phyloP scores from a whole-genome alignment of 2,797 vertebrate species.

The Gobio occitaniae region DNA sequence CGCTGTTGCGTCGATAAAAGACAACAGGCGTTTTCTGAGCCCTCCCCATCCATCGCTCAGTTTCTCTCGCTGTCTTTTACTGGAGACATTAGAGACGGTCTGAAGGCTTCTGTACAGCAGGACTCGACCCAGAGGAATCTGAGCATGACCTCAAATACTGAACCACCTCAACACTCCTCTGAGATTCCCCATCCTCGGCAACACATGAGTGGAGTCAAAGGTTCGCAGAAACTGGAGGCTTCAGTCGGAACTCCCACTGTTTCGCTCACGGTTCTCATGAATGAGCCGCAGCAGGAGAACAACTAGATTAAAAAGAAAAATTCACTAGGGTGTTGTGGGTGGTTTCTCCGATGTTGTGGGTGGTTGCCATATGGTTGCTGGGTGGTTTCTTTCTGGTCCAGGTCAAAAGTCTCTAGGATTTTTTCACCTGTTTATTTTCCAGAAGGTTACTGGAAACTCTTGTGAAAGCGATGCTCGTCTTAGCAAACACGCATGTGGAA shows the following conservation, averaged over 20 bases:
- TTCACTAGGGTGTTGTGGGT: background rate
- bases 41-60: constrained; percentile 8
- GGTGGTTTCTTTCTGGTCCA: background rate
- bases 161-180: background rate
- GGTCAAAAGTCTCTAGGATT: background rate
- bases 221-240: background rate
- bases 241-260: background rate
- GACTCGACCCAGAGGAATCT: constrained; percentile 58
- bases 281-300: background rate
- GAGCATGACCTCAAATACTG: constrained; percentile 69
- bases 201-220: constrained; percentile 21
- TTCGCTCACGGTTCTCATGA: constrained; percentile 8
- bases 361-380: background rate
- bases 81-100: background rate
- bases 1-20: constrained; percentile 43
- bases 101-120: background rate
- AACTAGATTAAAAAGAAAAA: background rate
- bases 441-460: background rate
- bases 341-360: constrained; percentile 2
- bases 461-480: background rate
- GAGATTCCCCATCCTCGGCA: constrained; percentile 5
- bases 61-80: background rate
- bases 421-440: background rate
- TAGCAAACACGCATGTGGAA: background rate
- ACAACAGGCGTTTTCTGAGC: constrained; percentile 31